These are phyloP conservation scores for Parapsyche elsis DNA, from an alignment of 1,140 invertebrate species.

Conservation along the genomic window DNA sequence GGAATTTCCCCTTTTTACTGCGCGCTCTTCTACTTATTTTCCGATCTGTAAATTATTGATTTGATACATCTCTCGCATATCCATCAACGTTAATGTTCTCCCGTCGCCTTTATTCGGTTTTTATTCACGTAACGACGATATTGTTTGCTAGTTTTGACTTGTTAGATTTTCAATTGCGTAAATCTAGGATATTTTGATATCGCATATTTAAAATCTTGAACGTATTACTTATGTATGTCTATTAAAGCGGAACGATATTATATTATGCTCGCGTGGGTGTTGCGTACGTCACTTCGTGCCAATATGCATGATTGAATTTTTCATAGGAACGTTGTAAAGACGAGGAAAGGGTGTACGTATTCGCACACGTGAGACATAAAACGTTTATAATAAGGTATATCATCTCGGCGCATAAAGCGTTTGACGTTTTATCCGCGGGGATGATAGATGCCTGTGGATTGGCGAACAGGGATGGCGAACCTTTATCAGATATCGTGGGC, in stretches of 20 bases:
- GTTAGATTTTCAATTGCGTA: neutral
- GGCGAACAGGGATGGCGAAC: slow-evolving; percentile 38
- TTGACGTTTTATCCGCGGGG: slow-evolving; percentile 55
- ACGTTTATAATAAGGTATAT: slow-evolving; percentile 56
- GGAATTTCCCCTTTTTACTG: slow-evolving; percentile 50
- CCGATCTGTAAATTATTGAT: slow-evolving; percentile 41
- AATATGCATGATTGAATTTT: slow-evolving; percentile 57
- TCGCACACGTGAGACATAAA: slow-evolving; percentile 52
- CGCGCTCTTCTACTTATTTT: slow-evolving; percentile 13
- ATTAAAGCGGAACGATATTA: too few species aligned
- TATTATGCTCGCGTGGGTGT: slow-evolving; percentile 20
- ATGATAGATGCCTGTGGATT: slow-evolving; percentile 56
- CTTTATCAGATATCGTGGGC: slow-evolving; percentile 36
- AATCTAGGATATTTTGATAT: neutral
- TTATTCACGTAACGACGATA: neutral
- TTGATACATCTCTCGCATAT: slow-evolving; percentile 4
- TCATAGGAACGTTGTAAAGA: slow-evolving; percentile 51
- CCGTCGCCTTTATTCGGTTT: neutral
- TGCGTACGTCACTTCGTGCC: slow-evolving; percentile 11
- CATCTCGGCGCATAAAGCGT: slow-evolving; percentile 52
- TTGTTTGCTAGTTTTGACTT: neutral
- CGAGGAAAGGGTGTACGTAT: slow-evolving; percentile 47
- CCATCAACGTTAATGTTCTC: neutral
- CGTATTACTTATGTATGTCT: too few species aligned
- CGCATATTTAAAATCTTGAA: too few species aligned